A percentile compares a stretch with the other conserved stretches of the same genome.
These are phyloP conservation scores for Catharus ustulatus DNA, from an alignment of 2,797 vertebrate genomes.

Conservation along the genomic window DNA sequence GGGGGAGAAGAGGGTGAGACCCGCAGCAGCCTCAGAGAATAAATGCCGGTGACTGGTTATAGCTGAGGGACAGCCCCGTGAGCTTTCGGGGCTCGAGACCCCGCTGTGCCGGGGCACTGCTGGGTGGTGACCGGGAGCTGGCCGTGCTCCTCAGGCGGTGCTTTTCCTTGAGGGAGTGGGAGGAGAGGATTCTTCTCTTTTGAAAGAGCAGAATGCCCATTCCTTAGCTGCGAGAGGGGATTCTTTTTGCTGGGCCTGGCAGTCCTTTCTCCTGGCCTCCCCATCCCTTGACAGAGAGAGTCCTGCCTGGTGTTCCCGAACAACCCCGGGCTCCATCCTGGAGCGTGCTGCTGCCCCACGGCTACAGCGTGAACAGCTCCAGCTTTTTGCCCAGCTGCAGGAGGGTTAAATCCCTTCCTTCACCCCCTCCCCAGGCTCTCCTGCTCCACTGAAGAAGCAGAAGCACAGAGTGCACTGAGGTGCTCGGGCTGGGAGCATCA, in stretches of 20 bases:
- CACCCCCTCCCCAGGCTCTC: not conserved
- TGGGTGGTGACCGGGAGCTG: not conserved
- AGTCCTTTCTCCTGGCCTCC: not conserved
- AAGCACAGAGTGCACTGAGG: not conserved
- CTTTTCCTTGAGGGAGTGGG: not conserved
- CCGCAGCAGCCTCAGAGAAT: not conserved
- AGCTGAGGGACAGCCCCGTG: not conserved
- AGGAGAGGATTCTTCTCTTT: not conserved
- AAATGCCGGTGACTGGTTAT: fast-evolving
- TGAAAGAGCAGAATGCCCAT: not conserved
- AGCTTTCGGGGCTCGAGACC: not conserved
- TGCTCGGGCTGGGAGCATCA: not conserved
- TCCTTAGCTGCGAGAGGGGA: not conserved
- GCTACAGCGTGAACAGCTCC: not conserved
- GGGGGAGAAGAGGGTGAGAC: not conserved
- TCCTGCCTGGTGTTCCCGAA: fast-evolving
- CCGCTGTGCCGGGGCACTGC: not conserved
- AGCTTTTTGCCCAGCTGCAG: not conserved
- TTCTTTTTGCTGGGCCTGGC: not conserved
- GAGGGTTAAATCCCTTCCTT: not conserved
- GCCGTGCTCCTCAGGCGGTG: not conserved
- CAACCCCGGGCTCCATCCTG: fast-evolving
- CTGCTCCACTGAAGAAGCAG: fast-evolving
- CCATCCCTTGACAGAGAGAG: fast-evolving
- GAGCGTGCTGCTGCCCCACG: not conserved